Evolutionary conservation across 2,888 invertebrate genomes (phyloP).

Genomic region (Frankliniella fusca): DNA sequence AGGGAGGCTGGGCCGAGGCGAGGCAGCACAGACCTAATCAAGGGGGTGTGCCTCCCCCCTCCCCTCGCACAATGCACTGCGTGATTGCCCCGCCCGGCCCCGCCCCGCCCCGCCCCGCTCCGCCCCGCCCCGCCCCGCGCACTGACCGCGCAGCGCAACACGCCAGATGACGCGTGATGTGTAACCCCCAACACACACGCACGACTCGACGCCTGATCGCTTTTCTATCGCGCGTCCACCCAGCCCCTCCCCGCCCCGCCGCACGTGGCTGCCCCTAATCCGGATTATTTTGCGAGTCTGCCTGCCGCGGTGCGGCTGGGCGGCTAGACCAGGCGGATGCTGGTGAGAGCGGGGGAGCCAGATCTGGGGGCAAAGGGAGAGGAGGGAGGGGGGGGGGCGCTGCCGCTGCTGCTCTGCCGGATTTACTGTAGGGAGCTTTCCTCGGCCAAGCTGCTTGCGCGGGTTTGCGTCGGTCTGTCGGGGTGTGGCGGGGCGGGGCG

Average conservation of each 20-base stretch:
- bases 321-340: neutral
- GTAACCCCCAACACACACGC: no score
- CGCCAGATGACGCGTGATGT: no score
- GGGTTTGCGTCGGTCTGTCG: neutral
- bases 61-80: neutral
- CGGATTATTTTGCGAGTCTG: neutral
- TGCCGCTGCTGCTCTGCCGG: neutral
- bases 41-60: neutral
- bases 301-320: no score
- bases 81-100: neutral
- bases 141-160: no score
- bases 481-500: neutral
- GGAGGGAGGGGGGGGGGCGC: neutral
- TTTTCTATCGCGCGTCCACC: neutral
- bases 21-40: no score
- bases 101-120: neutral
- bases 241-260: neutral
- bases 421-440: no score
- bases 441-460: no score
- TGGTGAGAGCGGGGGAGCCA: neutral
- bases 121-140: neutral
- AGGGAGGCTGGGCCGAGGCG: no score
- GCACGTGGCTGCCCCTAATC: slow-evolving; percentile 10
- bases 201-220: no score
- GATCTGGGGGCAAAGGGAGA: neutral